phyloP scores from a whole-genome alignment of 2,113 vertebrate species.

The Xenotilapia flavipinnis region DNA sequence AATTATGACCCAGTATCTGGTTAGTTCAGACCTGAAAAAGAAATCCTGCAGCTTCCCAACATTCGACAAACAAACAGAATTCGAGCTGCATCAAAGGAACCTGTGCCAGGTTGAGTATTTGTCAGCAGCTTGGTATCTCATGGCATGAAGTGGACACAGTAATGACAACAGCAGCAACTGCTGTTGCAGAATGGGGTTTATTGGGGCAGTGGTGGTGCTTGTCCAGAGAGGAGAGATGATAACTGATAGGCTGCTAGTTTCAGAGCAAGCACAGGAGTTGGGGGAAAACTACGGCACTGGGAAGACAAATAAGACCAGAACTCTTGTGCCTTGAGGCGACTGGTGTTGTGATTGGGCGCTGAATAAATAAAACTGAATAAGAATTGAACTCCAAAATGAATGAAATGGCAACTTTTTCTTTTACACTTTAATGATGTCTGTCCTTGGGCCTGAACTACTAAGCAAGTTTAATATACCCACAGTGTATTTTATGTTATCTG shows the following conservation, averaged over 20 bases:
- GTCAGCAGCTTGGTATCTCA: background rate
- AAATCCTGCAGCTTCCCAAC: constrained; percentile 7
- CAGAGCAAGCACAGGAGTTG: background rate
- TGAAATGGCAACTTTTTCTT: background rate
- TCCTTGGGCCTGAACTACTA: background rate
- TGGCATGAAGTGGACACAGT: background rate
- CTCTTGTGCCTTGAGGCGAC: background rate
- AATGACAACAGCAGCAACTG: background rate
- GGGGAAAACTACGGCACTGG: background rate
- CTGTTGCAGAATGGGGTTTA: background rate
- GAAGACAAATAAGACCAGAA: background rate
- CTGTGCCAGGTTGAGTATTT: background rate
- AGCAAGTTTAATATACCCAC: background rate
- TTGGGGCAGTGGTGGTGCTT: background rate
- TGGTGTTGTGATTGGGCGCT: background rate
- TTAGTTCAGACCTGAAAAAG: background rate
- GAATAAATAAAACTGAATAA: background rate
- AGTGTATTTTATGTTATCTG: background rate
- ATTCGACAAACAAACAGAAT: constrained; percentile 22
- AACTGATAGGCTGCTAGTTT: background rate
- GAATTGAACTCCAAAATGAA: background rate
- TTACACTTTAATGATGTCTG: background rate
- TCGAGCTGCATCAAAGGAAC: background rate
- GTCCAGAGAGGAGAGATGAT: background rate
- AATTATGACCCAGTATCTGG: constrained; percentile 24